Evolutionary conservation across 2,888 invertebrate genomes (phyloP).

Genomic region (Crioceris asparagi): DNA sequence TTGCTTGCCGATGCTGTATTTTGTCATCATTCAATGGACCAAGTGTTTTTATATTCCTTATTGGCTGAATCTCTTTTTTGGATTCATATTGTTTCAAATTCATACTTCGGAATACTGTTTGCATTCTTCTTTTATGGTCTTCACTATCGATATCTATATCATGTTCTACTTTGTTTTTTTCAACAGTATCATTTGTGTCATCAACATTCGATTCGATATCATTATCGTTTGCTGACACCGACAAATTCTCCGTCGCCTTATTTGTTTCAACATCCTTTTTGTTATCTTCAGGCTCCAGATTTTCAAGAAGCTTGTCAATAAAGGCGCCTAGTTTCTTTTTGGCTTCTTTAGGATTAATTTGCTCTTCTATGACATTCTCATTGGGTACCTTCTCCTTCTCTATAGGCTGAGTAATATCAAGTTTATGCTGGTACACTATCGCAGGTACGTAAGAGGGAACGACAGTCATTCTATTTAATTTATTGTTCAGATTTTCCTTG

Average conservation of each 20-base stretch:
- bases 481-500: slow-evolving; percentile 19
- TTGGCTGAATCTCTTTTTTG: slow-evolving; percentile 1
- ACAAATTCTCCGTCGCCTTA: slow-evolving; percentile 1
- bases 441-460: slow-evolving; percentile 12
- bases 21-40: slow-evolving; percentile 18
- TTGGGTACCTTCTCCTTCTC: slow-evolving; percentile 6
- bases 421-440: neutral
- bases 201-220: no score
- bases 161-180: no score
- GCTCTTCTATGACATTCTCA: slow-evolving; percentile 20
- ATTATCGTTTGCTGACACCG: neutral
- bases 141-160: no score
- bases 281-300: slow-evolving; percentile 4
- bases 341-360: slow-evolving; percentile 16
- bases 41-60: slow-evolving; percentile 15
- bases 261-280: slow-evolving; percentile 1
- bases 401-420: neutral
- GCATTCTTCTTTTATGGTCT: slow-evolving; percentile 22
- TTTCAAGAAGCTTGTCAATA: slow-evolving; percentile 4
- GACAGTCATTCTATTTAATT: slow-evolving; percentile 13
- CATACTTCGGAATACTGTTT: slow-evolving; percentile 26
- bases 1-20: slow-evolving; percentile 19
- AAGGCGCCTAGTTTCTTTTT: slow-evolving; percentile 17
- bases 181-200: no score
- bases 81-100: slow-evolving; percentile 21